Evolutionary conservation across 1,140 invertebrate species (phyloP).

Genomic region (Ceratina calcarata): DNA sequence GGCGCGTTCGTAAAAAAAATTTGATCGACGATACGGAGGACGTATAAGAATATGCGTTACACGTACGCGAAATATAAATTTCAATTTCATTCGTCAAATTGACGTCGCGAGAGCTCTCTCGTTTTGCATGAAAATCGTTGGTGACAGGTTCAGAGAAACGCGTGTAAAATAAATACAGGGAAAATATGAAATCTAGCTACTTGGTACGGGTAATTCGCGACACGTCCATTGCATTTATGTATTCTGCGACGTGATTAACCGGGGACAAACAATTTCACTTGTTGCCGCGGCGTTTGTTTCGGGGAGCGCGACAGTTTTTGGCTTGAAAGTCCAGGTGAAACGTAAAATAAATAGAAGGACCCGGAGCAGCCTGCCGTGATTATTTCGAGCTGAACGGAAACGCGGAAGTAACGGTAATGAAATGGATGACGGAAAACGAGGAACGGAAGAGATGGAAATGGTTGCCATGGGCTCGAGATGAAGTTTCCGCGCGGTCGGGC

Average conservation of each 20-base stretch:
- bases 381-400: too few species aligned
- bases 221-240: conserved; percentile 9
- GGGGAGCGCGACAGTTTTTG: neutral
- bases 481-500: conserved; percentile 21
- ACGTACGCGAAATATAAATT: too few species aligned
- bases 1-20: too few species aligned
- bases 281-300: neutral
- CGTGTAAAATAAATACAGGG: neutral
- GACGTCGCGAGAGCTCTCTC: too few species aligned
- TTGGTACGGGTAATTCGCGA: neutral
- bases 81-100: too few species aligned
- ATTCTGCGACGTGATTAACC: neutral
- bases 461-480: neutral
- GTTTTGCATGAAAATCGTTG: too few species aligned
- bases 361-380: too few species aligned
- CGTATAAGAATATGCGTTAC: too few species aligned
- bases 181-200: neutral
- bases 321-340: neutral
- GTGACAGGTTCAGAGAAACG: too few species aligned
- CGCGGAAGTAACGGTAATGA: neutral
- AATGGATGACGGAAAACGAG: neutral
- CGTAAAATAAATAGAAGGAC: neutral
- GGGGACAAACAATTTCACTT: neutral
- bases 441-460: conserved; percentile 3
- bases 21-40: too few species aligned